Evolutionary conservation across 2,113 vertebrate species (phyloP).

Genomic region (Passerina amoena): DNA sequence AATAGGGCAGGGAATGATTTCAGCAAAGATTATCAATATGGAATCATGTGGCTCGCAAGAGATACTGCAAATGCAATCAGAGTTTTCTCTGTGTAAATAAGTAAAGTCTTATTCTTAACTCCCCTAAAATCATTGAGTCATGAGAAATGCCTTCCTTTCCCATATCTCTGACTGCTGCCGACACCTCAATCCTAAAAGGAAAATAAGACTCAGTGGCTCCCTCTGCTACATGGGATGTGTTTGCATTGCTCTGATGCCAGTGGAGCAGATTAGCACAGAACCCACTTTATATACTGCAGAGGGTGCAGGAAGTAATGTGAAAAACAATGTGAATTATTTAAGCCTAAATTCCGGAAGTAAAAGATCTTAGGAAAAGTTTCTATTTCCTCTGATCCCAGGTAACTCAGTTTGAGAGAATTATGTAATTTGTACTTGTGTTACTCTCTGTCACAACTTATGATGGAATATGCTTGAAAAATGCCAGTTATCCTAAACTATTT

Average conservation of each 20-base stretch:
- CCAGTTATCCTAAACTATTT: conserved; percentile 20
- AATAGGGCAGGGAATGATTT: not conserved
- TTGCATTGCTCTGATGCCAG: not conserved
- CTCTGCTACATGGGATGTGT: not conserved
- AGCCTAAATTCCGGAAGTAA: not conserved
- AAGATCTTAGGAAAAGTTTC: not conserved
- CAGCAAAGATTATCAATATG: not conserved
- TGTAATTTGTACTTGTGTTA: conserved; percentile 70
- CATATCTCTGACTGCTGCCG: not conserved
- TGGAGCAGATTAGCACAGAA: not conserved
- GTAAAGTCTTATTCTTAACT: not conserved
- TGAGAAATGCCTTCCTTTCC: not conserved
- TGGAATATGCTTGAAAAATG: conserved; percentile 58
- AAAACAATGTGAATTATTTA: not conserved
- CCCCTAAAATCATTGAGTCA: not conserved
- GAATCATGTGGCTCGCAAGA: not conserved
- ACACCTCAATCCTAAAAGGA: not conserved
- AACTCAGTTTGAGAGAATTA: conserved; percentile 37
- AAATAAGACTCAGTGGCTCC: not conserved
- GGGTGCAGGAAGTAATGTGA: not conserved
- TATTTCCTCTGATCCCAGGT: not conserved
- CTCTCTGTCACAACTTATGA: conserved; percentile 30
- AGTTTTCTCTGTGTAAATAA: not conserved
- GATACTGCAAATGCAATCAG: not conserved
- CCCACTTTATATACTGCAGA: not conserved